phyloP scores from a whole-genome alignment of 1,140 invertebrate species.

The Planococcus citri region DNA sequence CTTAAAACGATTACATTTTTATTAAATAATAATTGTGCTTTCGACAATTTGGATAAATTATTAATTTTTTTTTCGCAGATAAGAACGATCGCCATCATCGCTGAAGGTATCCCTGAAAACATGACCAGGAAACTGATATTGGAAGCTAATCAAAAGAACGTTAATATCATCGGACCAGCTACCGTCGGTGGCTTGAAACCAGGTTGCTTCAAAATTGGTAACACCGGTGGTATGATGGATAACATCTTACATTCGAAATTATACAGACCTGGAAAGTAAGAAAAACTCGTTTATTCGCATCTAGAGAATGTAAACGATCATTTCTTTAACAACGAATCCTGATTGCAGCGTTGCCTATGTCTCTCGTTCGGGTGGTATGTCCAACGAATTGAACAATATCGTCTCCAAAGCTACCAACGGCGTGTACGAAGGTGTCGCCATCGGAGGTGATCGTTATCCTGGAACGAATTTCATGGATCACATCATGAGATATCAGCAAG shows the following conservation, averaged over 20 bases:
- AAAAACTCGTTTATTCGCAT: background rate
- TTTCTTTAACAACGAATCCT: too few species aligned
- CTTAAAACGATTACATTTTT: too few species aligned
- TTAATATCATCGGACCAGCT: constrained; percentile 89
- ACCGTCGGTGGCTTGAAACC: constrained; percentile 98
- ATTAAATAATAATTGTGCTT: too few species aligned
- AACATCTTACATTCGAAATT: constrained; percentile 96
- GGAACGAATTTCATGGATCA: constrained; percentile 98
- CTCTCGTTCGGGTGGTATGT: constrained; percentile 97
- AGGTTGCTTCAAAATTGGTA: constrained; percentile 98
- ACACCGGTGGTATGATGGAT: constrained; percentile 99
- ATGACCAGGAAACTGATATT: constrained; percentile 91
- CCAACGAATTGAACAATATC: constrained; percentile 98
- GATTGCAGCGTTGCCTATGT: constrained; percentile 86
- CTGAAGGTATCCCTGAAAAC: constrained; percentile 97
- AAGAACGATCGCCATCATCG: constrained; percentile 94
- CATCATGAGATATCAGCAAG: constrained; percentile 67
- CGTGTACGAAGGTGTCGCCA: constrained; percentile 95
- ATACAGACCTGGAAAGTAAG: constrained; percentile 74
- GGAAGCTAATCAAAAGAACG: constrained; percentile 63
- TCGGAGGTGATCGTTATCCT: constrained; percentile 98
- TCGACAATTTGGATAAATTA: too few species aligned
- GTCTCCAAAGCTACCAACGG: constrained; percentile 94
- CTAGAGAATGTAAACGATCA: too few species aligned
- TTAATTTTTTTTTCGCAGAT: constrained; percentile 43